phyloP scores from a whole-genome alignment of 2,888 invertebrate species.

The Oeneis ivallda region DNA sequence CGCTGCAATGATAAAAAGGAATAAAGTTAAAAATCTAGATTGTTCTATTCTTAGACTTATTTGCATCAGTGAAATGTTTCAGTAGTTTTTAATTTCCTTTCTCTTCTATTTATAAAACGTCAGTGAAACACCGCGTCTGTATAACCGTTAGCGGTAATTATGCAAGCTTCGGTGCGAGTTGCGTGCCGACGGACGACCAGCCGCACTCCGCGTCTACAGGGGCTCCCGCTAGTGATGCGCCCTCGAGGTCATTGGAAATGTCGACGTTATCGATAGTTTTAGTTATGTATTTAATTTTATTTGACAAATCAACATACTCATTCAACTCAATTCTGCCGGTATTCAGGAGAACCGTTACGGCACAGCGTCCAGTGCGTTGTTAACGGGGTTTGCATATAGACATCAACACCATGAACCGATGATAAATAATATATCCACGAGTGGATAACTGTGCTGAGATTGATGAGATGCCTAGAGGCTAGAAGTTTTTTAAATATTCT shows the following conservation, averaged over 20 bases:
- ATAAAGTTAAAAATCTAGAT: not conserved
- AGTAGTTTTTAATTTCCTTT: conserved; percentile 12
- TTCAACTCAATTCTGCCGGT: too few relatives aligned
- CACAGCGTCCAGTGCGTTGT: too few relatives aligned
- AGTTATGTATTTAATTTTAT: too few relatives aligned
- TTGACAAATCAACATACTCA: too few relatives aligned
- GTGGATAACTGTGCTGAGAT: too few relatives aligned
- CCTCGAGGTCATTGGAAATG: conserved; percentile 61
- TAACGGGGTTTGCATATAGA: too few relatives aligned
- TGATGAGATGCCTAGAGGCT: too few relatives aligned
- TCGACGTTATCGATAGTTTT: conserved; percentile 58
- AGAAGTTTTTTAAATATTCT: too few relatives aligned
- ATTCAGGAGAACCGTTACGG: too few relatives aligned
- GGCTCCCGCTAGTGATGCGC: conserved; percentile 53
- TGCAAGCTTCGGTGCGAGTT: conserved; percentile 63
- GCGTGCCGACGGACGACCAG: conserved; percentile 43
- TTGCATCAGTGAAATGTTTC: not conserved
- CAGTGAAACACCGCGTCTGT: conserved; percentile 20
- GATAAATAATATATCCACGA: too few relatives aligned
- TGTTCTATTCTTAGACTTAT: not conserved
- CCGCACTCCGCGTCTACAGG: conserved; percentile 50
- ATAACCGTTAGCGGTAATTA: conserved; percentile 65
- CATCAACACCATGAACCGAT: too few relatives aligned
- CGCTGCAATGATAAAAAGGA: not conserved
- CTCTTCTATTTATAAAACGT: conserved; percentile 33